Base-by-base conservation (phyloP, 2,113 vertebrate genomes). In the Onychostoma macrolepis region DNA sequence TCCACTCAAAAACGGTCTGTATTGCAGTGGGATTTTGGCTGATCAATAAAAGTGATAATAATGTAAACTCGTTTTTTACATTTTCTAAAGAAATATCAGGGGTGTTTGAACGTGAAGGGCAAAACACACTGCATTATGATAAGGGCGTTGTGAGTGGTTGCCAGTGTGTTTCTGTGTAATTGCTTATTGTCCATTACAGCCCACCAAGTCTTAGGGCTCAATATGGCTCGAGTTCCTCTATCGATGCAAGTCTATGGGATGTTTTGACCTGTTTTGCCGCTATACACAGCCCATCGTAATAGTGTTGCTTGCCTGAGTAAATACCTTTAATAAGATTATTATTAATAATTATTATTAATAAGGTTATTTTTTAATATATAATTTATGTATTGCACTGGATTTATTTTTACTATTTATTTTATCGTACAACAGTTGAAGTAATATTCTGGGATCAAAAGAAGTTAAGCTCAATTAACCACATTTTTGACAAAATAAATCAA, bases 1-100 rank as follows among this genome's bases (percentile, higher is more conserved):
- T 38, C 24, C 24, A 41, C 7, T 80, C 28, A 78, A 24, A 78
- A 78, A 53, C 7, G 8, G n/a, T 30, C 76, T 36, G 48, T n/a
- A 56, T 4, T 41, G 78, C 78, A 41, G 36, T 6, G 7, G 50
- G 33, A 41, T 36, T 80, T 41, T 15, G 30, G 4, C 33, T 38
- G 53, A 41, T 80, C 33, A 61, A 80, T 80, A 61, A 38, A 61
- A 38, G 53, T 41, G 78, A 63, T 12, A 41, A 61, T 80, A 80
- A n/a, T 41, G 78, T 80, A 15, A 56, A 36, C 45, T 33, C 17
- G 2, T 33, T 58, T 79, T 38, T 58, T 24, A 13, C 2, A 6
- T 58, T 24, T 56, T 58, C 33, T 38, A 50, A 30, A 77, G 3
- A 50, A 53, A 30, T 17, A n/a, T 26, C 19, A 15, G 24, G 12